A percentile compares a stretch with the other conserved stretches of the same genome.
Conservation (phyloP, 1,140 invertebrate species). For the Steinernema feltiae region DNA sequence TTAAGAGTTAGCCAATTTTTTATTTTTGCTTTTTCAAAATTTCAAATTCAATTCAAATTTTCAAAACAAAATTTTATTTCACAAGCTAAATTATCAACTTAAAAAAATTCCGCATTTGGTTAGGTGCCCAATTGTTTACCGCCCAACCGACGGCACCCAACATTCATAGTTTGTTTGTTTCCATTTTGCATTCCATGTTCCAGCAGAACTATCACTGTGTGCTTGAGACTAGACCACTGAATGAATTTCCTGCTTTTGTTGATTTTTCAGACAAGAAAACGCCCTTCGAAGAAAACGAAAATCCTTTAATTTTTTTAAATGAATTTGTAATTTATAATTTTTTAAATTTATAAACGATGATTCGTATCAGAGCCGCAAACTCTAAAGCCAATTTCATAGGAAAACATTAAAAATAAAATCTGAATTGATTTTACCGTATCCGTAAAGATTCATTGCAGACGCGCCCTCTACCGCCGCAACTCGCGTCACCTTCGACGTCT, state of each 20-base stretch:
- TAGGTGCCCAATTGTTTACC: no score
- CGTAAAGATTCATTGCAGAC: constrained; percentile 34
- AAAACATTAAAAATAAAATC: neutral
- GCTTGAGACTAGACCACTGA: neutral
- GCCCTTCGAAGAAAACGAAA: no score
- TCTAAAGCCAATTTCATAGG: neutral
- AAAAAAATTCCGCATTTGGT: no score
- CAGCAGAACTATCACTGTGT: no score
- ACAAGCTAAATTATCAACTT: no score
- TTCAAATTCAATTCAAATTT: no score
- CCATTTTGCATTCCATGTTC: no score
- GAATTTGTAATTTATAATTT: neutral
- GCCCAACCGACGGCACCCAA: no score
- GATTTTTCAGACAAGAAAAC: neutral
- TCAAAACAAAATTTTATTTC: no score
- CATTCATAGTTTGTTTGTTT: no score
- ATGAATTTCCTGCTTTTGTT: neutral
- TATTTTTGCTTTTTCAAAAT: no score
- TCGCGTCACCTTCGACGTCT: constrained; percentile 52
- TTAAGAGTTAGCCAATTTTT: no score
- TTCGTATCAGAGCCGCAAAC: neutral
- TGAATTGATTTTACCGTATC: neutral
- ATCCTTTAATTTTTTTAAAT: neutral
- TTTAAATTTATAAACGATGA: neutral
- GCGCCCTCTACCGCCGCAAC: constrained; percentile 53